Evolutionary conservation across 2,888 invertebrate genomes (phyloP).

Genomic region (Psylliodes chrysocephalus): DNA sequence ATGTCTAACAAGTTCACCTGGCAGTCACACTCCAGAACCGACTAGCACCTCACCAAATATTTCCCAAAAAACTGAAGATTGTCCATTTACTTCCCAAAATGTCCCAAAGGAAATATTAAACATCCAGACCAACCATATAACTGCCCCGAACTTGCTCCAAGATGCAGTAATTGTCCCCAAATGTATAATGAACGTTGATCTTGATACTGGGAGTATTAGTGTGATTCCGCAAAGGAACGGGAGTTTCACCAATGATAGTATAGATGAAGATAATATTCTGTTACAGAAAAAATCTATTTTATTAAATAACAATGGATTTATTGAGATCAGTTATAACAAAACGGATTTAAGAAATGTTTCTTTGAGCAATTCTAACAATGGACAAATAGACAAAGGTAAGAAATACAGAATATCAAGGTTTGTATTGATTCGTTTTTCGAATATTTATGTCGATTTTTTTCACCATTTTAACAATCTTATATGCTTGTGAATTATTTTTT

Average conservation of each 20-base stretch:
- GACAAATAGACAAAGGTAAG: not conserved
- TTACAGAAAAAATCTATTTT: conserved; percentile 38
- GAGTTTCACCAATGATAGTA: not conserved
- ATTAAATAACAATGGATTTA: conserved; percentile 36
- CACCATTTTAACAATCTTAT: too few relatives aligned
- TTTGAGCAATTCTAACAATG: not conserved
- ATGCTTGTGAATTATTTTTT: too few relatives aligned
- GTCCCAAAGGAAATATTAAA: too few relatives aligned
- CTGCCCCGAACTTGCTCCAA: not conserved
- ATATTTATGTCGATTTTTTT: too few relatives aligned
- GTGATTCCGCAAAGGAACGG: conserved; percentile 42
- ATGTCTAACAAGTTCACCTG: conserved; percentile 74
- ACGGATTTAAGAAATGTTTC: conserved; percentile 20
- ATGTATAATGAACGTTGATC: conserved; percentile 53
- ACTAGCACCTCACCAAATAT: conserved; percentile 10
- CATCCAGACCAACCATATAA: not conserved
- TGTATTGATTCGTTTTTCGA: too few relatives aligned
- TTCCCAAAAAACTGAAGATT: not conserved
- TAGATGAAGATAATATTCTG: conserved; percentile 5
- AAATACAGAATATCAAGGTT: conserved; percentile 7
- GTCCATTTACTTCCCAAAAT: not conserved
- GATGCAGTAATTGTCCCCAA: conserved; percentile 22
- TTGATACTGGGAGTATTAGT: conserved; percentile 51
- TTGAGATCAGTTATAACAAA: conserved; percentile 40
- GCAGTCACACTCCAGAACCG: conserved; percentile 56